Evolutionary conservation across 2,113 vertebrate species (phyloP).

Genomic region (Pachycephala philippinensis): DNA sequence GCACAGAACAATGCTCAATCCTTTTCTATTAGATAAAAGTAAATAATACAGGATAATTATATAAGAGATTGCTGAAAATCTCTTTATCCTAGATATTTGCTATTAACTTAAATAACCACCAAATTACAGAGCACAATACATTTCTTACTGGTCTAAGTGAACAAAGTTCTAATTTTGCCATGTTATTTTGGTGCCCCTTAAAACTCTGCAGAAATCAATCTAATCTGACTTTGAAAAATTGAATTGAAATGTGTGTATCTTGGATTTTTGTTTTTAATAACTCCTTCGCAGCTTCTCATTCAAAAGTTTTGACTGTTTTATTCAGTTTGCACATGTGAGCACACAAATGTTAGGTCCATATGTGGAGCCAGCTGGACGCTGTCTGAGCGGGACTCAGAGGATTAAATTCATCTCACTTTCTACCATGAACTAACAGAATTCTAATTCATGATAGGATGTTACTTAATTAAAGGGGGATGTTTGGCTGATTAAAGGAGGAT

Average conservation of each 20-base stretch:
- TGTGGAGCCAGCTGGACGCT: background rate
- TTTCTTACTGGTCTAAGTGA: background rate
- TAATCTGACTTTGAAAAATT: background rate
- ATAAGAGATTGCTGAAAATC: background rate
- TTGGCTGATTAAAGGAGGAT: background rate
- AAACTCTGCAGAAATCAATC: background rate
- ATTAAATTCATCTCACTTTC: background rate
- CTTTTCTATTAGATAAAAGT: background rate
- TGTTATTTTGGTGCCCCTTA: background rate
- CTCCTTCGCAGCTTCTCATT: background rate
- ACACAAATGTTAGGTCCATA: background rate
- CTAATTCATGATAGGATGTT: background rate
- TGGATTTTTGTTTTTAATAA: background rate
- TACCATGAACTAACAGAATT: background rate
- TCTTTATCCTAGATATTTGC: background rate
- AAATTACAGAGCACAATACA: background rate
- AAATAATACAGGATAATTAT: background rate
- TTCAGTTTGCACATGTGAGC: background rate
- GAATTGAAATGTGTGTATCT: background rate
- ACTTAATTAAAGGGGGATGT: background rate
- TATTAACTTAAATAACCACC: background rate
- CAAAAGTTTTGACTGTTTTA: background rate
- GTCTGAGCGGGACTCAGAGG: background rate
- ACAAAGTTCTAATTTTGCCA: background rate
- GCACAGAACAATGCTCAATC: background rate